phyloP scores from a whole-genome alignment of 2,888 invertebrate genomes.

The Bombylius major region DNA sequence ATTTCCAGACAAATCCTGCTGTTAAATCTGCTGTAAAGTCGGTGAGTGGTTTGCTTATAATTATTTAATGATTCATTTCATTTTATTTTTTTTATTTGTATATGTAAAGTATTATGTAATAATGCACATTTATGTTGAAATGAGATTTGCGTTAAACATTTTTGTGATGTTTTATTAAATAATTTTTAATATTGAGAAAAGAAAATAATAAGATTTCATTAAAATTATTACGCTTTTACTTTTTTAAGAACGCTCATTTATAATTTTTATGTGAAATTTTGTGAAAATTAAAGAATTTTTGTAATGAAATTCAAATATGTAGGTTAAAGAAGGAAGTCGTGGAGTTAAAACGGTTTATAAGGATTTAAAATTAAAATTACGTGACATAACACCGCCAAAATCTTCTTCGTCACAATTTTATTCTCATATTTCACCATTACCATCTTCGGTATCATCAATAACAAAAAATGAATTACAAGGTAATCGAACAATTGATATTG shows the following conservation, averaged over 20 bases:
- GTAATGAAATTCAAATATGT: not conserved
- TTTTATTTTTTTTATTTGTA: too few relatives aligned
- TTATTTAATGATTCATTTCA: too few relatives aligned
- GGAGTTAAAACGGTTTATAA: conserved; percentile 68
- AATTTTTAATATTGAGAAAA: too few relatives aligned
- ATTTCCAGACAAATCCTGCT: conserved; percentile 72
- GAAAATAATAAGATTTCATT: too few relatives aligned
- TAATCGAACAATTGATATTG: not conserved
- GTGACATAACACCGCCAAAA: conserved; percentile 32
- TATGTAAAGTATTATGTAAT: too few relatives aligned
- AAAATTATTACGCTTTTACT: too few relatives aligned
- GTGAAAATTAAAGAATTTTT: too few relatives aligned
- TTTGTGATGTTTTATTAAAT: too few relatives aligned
- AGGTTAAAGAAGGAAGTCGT: conserved; percentile 63
- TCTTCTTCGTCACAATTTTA: conserved; percentile 6
- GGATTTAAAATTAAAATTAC: conserved; percentile 54
- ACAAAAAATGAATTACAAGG: conserved; percentile 24
- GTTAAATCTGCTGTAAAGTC: conserved; percentile 87
- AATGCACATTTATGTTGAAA: too few relatives aligned
- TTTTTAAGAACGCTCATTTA: too few relatives aligned
- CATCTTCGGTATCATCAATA: not conserved
- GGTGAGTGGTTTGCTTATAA: conserved; percentile 51
- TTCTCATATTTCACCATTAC: conserved; percentile 1
- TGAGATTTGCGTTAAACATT: too few relatives aligned
- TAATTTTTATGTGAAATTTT: too few relatives aligned